A percentile compares a stretch with the other conserved stretches of the same genome.
phyloP scores from a whole-genome alignment of 2,797 vertebrate species.

The Falco biarmicus region DNA sequence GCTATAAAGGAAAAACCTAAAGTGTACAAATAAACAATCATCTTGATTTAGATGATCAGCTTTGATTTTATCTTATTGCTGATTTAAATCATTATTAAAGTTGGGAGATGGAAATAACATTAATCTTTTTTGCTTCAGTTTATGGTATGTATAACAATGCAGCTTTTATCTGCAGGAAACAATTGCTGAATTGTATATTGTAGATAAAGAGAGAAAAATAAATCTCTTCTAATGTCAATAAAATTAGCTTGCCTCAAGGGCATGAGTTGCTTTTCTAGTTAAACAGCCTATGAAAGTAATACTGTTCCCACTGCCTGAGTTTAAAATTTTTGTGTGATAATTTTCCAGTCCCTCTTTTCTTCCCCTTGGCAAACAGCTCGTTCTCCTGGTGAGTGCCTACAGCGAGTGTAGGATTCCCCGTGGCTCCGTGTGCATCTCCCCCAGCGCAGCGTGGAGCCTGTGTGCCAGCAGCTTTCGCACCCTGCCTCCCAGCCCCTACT shows the following conservation, averaged over 20 bases:
- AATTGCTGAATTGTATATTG: slow-evolving; percentile 55
- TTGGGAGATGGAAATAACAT: slow-evolving; percentile 16
- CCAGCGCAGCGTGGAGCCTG: background rate
- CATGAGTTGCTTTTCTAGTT: slow-evolving; percentile 27
- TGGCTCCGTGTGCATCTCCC: background rate
- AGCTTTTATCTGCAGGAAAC: slow-evolving; percentile 62
- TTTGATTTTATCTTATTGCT: slow-evolving; percentile 38
- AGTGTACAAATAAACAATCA: background rate
- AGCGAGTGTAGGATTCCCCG: background rate
- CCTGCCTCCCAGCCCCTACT: background rate
- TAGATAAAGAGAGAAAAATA: slow-evolving; percentile 61
- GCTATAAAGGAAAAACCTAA: background rate
- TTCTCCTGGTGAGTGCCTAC: background rate
- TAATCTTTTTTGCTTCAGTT: slow-evolving; percentile 43
- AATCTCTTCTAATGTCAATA: slow-evolving; percentile 59
- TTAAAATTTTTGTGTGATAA: background rate
- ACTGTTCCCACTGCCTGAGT: background rate
- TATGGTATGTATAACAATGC: slow-evolving; percentile 49
- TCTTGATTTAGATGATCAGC: slow-evolving; percentile 4
- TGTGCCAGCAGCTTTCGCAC: background rate
- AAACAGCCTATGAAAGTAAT: background rate
- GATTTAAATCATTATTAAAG: slow-evolving; percentile 28
- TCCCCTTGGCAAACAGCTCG: background rate
- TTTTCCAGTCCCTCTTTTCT: background rate
- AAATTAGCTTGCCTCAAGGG: slow-evolving; percentile 46